These are phyloP conservation scores for Drosophila micromelanica DNA, from an alignment of 1,140 invertebrate species.

Conservation along the genomic window DNA sequence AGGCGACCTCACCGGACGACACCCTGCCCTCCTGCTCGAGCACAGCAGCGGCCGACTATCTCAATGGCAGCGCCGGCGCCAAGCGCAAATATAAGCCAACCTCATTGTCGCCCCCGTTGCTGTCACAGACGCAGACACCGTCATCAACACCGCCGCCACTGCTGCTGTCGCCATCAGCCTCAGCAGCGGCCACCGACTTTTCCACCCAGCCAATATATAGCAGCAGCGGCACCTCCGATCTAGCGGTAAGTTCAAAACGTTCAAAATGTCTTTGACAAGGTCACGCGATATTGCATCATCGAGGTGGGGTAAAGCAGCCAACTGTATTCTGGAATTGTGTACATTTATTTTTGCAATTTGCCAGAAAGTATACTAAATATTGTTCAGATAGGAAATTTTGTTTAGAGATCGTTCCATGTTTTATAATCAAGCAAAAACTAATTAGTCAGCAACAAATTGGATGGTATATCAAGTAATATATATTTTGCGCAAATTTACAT, in stretches of 20 bases:
- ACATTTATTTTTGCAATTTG: not conserved
- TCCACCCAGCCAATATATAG: conserved; percentile 36
- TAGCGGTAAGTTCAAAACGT: conserved; percentile 62
- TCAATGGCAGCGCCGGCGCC: conserved; percentile 47
- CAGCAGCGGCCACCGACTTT: conserved; percentile 17
- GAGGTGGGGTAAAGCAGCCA: not conserved
- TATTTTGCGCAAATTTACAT: too few relatives aligned
- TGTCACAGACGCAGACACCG: too few relatives aligned
- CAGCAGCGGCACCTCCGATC: conserved; percentile 66
- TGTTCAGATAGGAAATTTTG: too few relatives aligned
- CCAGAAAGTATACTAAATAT: too few relatives aligned
- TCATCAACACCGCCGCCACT: not conserved
- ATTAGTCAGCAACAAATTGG: not conserved
- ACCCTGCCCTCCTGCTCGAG: conserved; percentile 32
- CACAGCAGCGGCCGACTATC: conserved; percentile 49
- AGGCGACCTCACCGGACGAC: conserved; percentile 57
- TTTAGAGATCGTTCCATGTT: too few relatives aligned
- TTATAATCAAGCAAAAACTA: not conserved
- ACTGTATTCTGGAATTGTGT: conserved; percentile 10
- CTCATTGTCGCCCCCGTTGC: not conserved
- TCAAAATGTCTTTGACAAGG: conserved; percentile 28
- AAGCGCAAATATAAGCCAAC: conserved; percentile 63
- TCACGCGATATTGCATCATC: conserved; percentile 35
- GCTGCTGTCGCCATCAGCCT: not conserved
- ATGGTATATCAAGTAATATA: not conserved